These are phyloP conservation scores for Drosophila fulvimacula DNA, from an alignment of 2,888 invertebrate genomes.

Conservation along the genomic window DNA sequence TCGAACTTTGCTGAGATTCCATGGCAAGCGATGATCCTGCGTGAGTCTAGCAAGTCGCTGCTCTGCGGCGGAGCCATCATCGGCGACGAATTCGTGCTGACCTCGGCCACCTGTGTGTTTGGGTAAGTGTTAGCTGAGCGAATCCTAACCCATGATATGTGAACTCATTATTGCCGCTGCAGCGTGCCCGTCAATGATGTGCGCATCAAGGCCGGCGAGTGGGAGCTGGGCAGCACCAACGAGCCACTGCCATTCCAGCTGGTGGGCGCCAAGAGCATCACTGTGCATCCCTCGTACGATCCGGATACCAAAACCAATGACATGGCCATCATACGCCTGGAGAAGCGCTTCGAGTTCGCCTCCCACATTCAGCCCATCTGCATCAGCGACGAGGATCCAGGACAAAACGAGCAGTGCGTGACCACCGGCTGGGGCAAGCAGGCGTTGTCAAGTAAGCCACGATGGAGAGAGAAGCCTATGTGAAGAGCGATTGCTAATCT, in stretches of 20 bases:
- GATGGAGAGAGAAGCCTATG: neutral
- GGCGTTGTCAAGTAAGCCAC: conserved; percentile 89
- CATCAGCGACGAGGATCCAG: conserved; percentile 87
- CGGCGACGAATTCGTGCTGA: conserved; percentile 89
- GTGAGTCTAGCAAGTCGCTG: conserved; percentile 89
- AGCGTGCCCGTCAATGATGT: conserved; percentile 86
- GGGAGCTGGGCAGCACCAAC: conserved; percentile 92
- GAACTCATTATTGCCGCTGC: neutral
- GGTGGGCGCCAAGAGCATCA: conserved; percentile 89
- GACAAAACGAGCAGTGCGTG: conserved; percentile 87
- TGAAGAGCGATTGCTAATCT: no score
- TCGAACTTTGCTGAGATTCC: conserved; percentile 91
- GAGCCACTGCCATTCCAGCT: conserved; percentile 93
- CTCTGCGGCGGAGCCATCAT: conserved; percentile 93
- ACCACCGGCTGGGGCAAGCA: conserved; percentile 94
- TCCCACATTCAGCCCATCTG: conserved; percentile 91
- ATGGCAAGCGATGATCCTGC: conserved; percentile 93
- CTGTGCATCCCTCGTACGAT: conserved; percentile 89
- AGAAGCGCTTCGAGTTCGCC: conserved; percentile 88
- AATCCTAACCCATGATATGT: neutral
- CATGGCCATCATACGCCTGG: conserved; percentile 89
- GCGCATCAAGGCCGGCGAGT: conserved; percentile 92
- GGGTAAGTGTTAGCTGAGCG: conserved; percentile 86
- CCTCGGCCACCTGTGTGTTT: conserved; percentile 92
- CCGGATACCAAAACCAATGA: conserved; percentile 88